Evolutionary conservation across 2,888 invertebrate genomes (phyloP).

Genomic region (Anarsia innoxiella): DNA sequence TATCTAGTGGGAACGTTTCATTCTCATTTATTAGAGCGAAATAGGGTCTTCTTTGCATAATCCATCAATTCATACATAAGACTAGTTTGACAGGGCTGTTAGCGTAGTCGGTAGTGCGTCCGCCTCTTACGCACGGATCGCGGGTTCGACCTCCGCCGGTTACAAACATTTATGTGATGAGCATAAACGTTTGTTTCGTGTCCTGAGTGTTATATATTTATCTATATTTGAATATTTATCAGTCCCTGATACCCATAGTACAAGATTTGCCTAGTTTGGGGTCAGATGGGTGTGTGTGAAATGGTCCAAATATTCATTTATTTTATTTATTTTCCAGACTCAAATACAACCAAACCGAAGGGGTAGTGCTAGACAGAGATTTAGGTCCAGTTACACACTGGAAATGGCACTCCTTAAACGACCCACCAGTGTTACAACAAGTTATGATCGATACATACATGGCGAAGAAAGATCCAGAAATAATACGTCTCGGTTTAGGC

Average conservation of each 20-base stretch:
- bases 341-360: conserved; percentile 50
- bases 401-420: conserved; percentile 51
- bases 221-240: not conserved
- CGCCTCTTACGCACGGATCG: too few relatives aligned
- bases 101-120: too few relatives aligned
- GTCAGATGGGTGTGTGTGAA: too few relatives aligned
- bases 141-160: too few relatives aligned
- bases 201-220: not conserved
- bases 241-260: too few relatives aligned
- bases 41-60: not conserved
- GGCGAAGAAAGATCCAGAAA: conserved; percentile 7
- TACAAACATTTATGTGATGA: too few relatives aligned
- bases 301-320: not conserved
- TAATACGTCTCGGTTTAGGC: conserved; percentile 13
- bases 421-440: conserved; percentile 37
- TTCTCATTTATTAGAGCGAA: not conserved
- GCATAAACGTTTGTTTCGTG: not conserved
- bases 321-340: conserved; percentile 27
- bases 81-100: too few relatives aligned
- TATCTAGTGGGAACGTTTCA: not conserved
- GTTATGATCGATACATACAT: conserved; percentile 26
- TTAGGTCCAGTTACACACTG: conserved; percentile 35
- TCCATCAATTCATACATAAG: not conserved
- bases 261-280: too few relatives aligned
- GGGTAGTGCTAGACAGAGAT: conserved; percentile 33